Evolutionary conservation across 1,140 invertebrate genomes (phyloP).

Genomic region (Choristoneura fumiferana): DNA sequence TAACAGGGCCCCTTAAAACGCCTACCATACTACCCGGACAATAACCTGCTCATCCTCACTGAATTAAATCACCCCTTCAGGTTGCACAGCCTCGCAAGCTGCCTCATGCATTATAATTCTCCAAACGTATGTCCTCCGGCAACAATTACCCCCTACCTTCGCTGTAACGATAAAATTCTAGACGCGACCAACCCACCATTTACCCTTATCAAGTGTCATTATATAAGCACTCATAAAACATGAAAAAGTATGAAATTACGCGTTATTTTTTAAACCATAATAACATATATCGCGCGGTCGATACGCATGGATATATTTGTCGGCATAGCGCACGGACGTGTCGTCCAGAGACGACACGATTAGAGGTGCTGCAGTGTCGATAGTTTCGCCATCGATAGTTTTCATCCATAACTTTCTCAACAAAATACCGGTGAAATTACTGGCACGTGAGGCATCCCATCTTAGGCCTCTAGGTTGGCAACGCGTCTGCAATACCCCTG

Average conservation of each 20-base stretch:
- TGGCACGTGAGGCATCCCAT: too few species aligned
- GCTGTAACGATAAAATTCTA: slow-evolving; percentile 2
- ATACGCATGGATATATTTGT: slow-evolving; percentile 9
- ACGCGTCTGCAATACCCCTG: too few species aligned
- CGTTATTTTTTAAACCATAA: slow-evolving; percentile 10
- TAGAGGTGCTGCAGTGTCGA: too few species aligned
- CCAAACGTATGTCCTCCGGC: background rate
- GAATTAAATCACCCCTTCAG: background rate
- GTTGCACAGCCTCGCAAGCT: background rate
- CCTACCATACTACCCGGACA: too few species aligned
- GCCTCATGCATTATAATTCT: background rate
- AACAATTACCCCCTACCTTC: background rate
- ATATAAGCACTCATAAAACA: background rate
- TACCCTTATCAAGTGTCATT: slow-evolving; percentile 12
- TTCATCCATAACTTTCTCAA: too few species aligned
- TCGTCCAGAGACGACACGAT: slow-evolving; percentile 31
- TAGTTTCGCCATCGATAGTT: too few species aligned
- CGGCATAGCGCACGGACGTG: slow-evolving; percentile 39
- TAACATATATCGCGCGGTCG: background rate
- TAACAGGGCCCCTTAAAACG: too few species aligned
- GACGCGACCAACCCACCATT: background rate
- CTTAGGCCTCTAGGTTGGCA: too few species aligned
- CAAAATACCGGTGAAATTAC: too few species aligned
- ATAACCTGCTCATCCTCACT: too few species aligned
- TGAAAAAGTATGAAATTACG: background rate